Evolutionary conservation across 23 tunicate species (phyloP).

Genomic region (Oikopleura vanhoeffeni): DNA sequence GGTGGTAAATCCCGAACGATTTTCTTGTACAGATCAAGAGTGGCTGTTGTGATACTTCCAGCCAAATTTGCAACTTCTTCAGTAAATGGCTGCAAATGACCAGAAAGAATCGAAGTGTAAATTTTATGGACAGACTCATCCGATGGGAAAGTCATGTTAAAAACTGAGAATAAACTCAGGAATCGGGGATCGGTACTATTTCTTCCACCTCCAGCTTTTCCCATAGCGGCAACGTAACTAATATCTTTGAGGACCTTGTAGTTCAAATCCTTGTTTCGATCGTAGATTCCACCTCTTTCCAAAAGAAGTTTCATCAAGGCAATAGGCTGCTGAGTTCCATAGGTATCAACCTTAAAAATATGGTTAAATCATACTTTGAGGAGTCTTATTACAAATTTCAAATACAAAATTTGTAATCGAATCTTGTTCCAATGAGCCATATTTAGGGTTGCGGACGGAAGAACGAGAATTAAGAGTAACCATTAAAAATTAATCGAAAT

Average conservation of each 20-base stretch:
- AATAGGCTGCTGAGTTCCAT: conserved; percentile 33
- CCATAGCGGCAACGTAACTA: conserved; percentile 93
- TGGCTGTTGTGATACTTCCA: conserved; percentile 35
- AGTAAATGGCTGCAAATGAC: conserved; percentile 57
- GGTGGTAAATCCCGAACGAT: conserved; percentile 91
- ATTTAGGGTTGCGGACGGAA: too few relatives aligned
- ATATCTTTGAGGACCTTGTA: conserved; percentile 71
- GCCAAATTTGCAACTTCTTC: conserved; percentile 32
- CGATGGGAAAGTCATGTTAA: conserved; percentile 99
- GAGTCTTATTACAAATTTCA: too few relatives aligned
- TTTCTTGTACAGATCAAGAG: conserved; percentile 59
- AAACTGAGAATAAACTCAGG: conserved; percentile 67
- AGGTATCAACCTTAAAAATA: neutral
- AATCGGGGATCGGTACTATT: conserved; percentile 92
- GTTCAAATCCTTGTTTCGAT: conserved; percentile 71
- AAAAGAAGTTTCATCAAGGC: conserved; percentile 69
- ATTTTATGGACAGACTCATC: conserved; percentile 78
- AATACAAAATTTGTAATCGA: too few relatives aligned
- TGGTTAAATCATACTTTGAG: too few relatives aligned
- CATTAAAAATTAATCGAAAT: too few relatives aligned
- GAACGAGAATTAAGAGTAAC: too few relatives aligned
- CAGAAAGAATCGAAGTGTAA: conserved; percentile 54
- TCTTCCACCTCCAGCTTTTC: conserved; percentile 98
- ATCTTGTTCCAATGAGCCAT: too few relatives aligned
- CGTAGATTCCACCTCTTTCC: conserved; percentile 95